Conservation (phyloP, 2,888 invertebrate genomes). For the Andrena camellia region DNA sequence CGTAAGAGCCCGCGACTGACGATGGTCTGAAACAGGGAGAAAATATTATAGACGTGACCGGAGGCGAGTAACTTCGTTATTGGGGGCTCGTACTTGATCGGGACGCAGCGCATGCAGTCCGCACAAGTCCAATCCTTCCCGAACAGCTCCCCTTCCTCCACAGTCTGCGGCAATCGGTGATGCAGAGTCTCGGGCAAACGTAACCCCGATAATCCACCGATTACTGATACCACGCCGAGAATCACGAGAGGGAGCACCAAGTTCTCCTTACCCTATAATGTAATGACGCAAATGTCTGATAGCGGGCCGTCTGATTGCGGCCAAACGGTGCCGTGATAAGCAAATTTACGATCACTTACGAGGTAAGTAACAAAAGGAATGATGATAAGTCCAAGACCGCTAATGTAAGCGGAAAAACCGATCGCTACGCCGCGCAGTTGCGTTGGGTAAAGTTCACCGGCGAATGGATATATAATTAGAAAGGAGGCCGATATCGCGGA, state of each 20-base stretch:
- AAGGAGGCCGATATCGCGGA: slow-evolving; percentile 96
- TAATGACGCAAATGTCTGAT: slow-evolving; percentile 21
- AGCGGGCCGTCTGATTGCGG: not conserved
- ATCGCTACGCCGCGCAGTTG: slow-evolving; percentile 95
- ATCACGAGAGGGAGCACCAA: slow-evolving; percentile 93
- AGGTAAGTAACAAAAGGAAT: slow-evolving; percentile 97
- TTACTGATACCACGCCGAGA: slow-evolving; percentile 92
- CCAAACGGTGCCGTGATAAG: not conserved
- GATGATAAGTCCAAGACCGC: slow-evolving; percentile 94
- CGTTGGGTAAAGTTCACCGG: slow-evolving; percentile 96
- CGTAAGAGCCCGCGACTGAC: slow-evolving; percentile 88
- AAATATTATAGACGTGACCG: not conserved
- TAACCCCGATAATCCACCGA: slow-evolving; percentile 93
- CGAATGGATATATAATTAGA: slow-evolving; percentile 96
- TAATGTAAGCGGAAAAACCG: slow-evolving; percentile 96
- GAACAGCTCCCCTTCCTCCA: slow-evolving; percentile 95
- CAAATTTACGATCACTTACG: slow-evolving; percentile 86
- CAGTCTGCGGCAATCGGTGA: slow-evolving; percentile 92
- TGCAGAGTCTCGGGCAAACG: slow-evolving; percentile 95
- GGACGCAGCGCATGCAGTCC: slow-evolving; percentile 91
- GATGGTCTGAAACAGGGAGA: slow-evolving; percentile 83
- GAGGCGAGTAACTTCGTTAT: not conserved
- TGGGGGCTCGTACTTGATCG: slow-evolving; percentile 87
- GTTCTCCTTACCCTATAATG: slow-evolving; percentile 93
- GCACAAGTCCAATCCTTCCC: slow-evolving; percentile 92